These are phyloP conservation scores for Itoplectis maculator DNA, from an alignment of 2,888 invertebrate genomes.

Conservation along the genomic window DNA sequence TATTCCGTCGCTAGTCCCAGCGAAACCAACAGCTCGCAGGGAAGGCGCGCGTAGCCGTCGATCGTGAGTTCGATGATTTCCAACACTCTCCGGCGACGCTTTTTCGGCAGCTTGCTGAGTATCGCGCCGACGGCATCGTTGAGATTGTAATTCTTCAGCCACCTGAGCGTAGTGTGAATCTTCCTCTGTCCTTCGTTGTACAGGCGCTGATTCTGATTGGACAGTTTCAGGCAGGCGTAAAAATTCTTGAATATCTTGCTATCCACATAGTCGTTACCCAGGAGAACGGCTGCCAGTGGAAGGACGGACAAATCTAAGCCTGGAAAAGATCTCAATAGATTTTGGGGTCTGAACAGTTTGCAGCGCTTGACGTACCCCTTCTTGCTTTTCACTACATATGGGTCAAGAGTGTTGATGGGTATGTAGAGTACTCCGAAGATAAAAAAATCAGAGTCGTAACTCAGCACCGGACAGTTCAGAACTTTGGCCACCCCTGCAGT, in stretches of 20 bases:
- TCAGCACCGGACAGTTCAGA: conserved; percentile 93
- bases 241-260: conserved; percentile 89
- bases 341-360: conserved; percentile 90
- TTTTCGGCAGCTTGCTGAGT: conserved; percentile 87
- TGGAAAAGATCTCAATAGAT: conserved; percentile 88
- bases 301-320: conserved; percentile 89
- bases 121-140: conserved; percentile 90
- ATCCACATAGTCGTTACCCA: conserved; percentile 96
- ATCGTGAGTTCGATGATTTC: conserved; percentile 88
- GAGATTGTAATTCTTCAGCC: conserved; percentile 90
- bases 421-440: conserved; percentile 94
- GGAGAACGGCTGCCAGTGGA: conserved; percentile 92
- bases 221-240: conserved; percentile 87
- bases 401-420: conserved; percentile 89
- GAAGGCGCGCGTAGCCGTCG: conserved; percentile 87
- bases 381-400: conserved; percentile 80
- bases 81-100: conserved; percentile 86
- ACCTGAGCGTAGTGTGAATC: conserved; percentile 90
- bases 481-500: conserved; percentile 92
- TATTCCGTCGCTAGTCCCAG: conserved; percentile 83
- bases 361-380: conserved; percentile 86
- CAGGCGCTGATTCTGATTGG: conserved; percentile 83
- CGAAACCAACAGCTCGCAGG: conserved; percentile 87
- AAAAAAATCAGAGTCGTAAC: conserved; percentile 97
- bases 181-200: conserved; percentile 88